Base-by-base conservation (phyloP, 1,140 invertebrate genomes). In the Delia radicum region DNA sequence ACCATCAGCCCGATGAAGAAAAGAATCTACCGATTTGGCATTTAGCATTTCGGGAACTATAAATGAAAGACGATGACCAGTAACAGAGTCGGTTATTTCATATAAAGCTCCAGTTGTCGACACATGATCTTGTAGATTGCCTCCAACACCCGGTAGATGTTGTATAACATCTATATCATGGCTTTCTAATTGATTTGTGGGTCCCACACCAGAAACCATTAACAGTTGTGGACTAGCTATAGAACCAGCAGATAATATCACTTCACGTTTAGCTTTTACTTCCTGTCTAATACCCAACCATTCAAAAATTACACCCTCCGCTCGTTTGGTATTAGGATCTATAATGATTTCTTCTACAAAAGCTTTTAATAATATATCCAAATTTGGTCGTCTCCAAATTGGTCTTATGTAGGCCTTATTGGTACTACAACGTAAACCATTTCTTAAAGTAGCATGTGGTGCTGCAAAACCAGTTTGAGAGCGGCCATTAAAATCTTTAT, bases 381-480 rank as follows among this genome's bases (percentile, higher is more conserved):
- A 87, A 85, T 97, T 97, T 21, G 86, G 82, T 33, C 95, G 88
- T 74, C 91, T 88, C 46, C 89, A 87, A 8, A 89, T 90, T 0
- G 94, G 91, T 72, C 93, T 87, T 4, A 97, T 84, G 82, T 94
- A 97, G 0, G 92, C 95, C 85, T 94, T 94, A 2, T 94, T 90
- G 3, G 94, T 91, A 78, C 94, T 96, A 84, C 94, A 96, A 26
- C 95, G 88, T 4, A 94, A 87, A 0, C 96, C 96, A 71, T 96
- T 88, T n/a, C 92, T 87, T 15, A 96, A 83, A 0, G 95, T 96
- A 33, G 89, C 95, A 81, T 94, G 92, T 0, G 93, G 89, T 29
- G 89, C 85, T 0, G 90, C 90, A 79, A 95, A 94, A 74, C 95
- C 93, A 28, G 90, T 91, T 85, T 94, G 93, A 18, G 81, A 90